phyloP scores from a whole-genome alignment of 1,140 invertebrate species.

The Zaprionus kolodkinae region DNA sequence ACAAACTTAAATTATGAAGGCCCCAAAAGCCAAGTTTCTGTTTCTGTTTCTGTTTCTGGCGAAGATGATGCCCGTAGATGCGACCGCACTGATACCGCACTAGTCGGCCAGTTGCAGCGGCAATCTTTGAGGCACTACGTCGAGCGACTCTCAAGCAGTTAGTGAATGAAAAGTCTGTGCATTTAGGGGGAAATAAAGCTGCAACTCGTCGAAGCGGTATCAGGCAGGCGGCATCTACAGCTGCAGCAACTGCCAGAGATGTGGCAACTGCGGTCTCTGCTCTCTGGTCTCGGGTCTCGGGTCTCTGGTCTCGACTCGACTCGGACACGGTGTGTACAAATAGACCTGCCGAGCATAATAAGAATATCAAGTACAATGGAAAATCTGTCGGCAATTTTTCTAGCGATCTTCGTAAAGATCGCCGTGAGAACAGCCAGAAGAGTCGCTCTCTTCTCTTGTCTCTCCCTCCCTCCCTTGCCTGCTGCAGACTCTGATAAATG shows the following conservation, averaged over 20 bases:
- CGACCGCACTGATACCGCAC: slow-evolving; percentile 54
- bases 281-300: not conserved
- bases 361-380: slow-evolving; percentile 57
- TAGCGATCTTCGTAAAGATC: slow-evolving; percentile 37
- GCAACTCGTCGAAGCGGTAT: slow-evolving; percentile 43
- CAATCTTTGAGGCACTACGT: slow-evolving; percentile 32
- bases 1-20: slow-evolving; percentile 78
- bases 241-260: slow-evolving; percentile 10
- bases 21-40: slow-evolving; percentile 65
- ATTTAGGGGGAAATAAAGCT: slow-evolving; percentile 63
- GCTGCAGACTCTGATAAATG: slow-evolving; percentile 64
- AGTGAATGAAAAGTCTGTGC: slow-evolving; percentile 69
- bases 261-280: not conserved
- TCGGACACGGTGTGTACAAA: slow-evolving; percentile 15
- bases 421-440: slow-evolving; percentile 46
- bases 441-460: slow-evolving; percentile 1
- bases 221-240: slow-evolving; percentile 54
- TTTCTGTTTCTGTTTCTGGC: slow-evolving; percentile 59
- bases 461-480: not conserved
- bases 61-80: slow-evolving; percentile 70
- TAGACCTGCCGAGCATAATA: slow-evolving; percentile 35
- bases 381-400: slow-evolving; percentile 65
- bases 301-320: not conserved
- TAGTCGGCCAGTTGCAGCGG: slow-evolving; percentile 26
- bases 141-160: slow-evolving; percentile 20